phyloP scores from a whole-genome alignment of 2,888 invertebrate species.

The Melangyna quadrimaculata region DNA sequence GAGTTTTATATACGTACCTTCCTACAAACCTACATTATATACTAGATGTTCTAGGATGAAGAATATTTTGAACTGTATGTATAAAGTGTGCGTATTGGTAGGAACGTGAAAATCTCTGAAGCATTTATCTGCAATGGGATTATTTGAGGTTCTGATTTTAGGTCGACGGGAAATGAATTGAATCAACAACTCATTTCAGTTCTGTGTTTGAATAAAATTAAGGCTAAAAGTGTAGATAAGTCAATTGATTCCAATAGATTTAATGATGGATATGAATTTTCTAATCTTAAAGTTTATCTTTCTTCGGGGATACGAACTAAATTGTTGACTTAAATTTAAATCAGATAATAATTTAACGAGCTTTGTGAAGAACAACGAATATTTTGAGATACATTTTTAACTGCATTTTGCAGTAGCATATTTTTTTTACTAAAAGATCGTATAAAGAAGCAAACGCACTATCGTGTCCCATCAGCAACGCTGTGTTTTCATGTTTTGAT shows the following conservation, averaged over 20 bases:
- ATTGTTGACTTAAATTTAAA: no score
- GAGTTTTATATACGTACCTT: no score
- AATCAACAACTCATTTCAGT: conserved; percentile 18
- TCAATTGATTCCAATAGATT: conserved; percentile 14
- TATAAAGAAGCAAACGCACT: no score
- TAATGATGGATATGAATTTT: conserved; percentile 1
- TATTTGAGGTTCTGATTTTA: conserved; percentile 45
- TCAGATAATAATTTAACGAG: no score
- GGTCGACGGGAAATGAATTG: conserved; percentile 27
- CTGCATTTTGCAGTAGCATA: no score
- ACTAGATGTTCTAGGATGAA: neutral
- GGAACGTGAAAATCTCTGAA: neutral
- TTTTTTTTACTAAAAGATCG: no score
- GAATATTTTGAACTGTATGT: neutral
- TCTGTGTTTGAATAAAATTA: conserved; percentile 16
- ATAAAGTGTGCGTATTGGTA: conserved; percentile 6
- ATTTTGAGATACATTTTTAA: no score
- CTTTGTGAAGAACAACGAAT: no score
- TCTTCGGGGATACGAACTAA: no score
- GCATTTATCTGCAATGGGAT: conserved; percentile 11
- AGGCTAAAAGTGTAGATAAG: conserved; percentile 39
- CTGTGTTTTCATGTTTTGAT: no score
- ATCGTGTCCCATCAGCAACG: no score
- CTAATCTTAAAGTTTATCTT: neutral
- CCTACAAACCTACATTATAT: no score